Base-by-base conservation (phyloP, 2,797 vertebrate genomes). In the Arctocebus calabarensis region DNA sequence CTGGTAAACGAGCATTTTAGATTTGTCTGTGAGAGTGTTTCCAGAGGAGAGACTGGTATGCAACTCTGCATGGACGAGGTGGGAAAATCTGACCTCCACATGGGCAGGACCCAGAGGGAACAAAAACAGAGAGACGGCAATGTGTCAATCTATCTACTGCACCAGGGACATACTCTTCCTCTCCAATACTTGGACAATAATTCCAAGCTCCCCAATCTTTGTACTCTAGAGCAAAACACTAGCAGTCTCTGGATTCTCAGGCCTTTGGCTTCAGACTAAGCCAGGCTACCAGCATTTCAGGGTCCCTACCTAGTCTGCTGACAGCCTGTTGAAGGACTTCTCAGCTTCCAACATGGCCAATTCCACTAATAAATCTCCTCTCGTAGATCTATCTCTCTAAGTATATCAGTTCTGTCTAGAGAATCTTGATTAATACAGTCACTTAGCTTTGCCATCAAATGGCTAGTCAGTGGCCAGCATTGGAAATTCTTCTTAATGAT, bases 391-490 rank as follows among this genome's bases (percentile, higher is more conserved):
- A 68, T 68, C 9, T 68, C 32, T 66, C 62, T 32, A n/a, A 32
- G 32, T n/a, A 66, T 66, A 32, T 34, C 7, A 22, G n/a, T 68
- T 34, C 9, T 68, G 8, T 34, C 19, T 34, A 7, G n/a, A 34
- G n/a, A 68, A 68, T 68, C 66, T n/a, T 66, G 61, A 62, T 12
- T 19, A 70, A 70, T 37, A 70, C 20, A 78, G 70, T 75, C 68
- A 79, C 52, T 84, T 19, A 70, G 81, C 27, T 81, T 77, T 78
- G 40, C 43, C 84, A 87, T 27, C 29, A 84, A 87, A 93, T 75
- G 37, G 10, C 55, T 83, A 71, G 14, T 59, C 12, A 89, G 10
- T 71, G 22, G n/a, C 75, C 55, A 90, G 29, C 45, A 66, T 10
- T 57, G n/a, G 5, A 93, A 75, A 86, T 55, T 64, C 57, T 55